Base-by-base conservation (phyloP, 37 sponge, comb jelly and placozoan genomes). In the Ianthella basta region DNA sequence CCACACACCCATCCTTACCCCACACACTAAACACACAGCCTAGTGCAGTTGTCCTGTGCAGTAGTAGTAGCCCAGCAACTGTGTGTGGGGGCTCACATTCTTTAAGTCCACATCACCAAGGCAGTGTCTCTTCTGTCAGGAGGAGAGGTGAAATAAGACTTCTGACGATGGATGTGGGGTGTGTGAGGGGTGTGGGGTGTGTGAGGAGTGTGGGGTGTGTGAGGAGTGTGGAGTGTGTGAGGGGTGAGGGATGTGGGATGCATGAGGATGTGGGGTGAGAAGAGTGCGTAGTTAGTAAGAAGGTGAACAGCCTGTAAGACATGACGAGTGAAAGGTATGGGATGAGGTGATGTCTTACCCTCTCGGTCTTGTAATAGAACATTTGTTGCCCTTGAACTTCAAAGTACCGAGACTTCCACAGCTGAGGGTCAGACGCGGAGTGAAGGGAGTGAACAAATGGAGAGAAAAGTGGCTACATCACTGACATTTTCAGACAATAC, bases 391-490 rank as follows among this genome's bases (percentile, higher is more conserved):
- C 94, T 66, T 89, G 88, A 37, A 93, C 56, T 53, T 93, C 94
- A 85, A 88, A 93, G 70, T 87, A 93, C 4, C 94, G 32, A 23
- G 83, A 70, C 27, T 89, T 85, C 94, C 94, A 93, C 21, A 72
- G 79, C 60, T 90, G 85, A 2, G 90, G 56, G 24, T 8, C 72
- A 70, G 1, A 29, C 4, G 8, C 24, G n/a, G n/a, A 44, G 50
- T 44, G 50, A 8, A 44, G 50, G 50, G 50, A 44, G 50, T 8
- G 8, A 8, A 10, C 6, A 44, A 8, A 8, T 44, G 50, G 50
- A 44, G 50, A 44, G 50, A 27, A 30, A 70, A 37, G 27, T 70
- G 50, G 50, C 50, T 10, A 44, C 50, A 8, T n/a, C n/a, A n/a
- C n/a, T 3, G 50, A 44, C 50, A 44, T 44, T 44, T 44, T 44